Percentiles rank a stretch among this genome's conserved stretches.
phyloP scores from a whole-genome alignment of 2,888 invertebrate genomes.

The Dynastes tityus region DNA sequence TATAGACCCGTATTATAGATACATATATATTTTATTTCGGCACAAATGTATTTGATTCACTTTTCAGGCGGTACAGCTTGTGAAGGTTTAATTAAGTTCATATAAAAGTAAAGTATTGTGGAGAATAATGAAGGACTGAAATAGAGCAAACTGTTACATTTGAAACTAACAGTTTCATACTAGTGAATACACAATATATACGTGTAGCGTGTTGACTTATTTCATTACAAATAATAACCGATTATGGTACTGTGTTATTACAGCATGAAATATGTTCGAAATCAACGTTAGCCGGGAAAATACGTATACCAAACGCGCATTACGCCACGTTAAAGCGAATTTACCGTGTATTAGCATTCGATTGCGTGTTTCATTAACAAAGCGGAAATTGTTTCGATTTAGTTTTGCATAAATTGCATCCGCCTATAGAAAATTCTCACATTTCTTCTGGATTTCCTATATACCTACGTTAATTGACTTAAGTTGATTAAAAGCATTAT shows the following conservation, averaged over 20 bases:
- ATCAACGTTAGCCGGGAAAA: not conserved
- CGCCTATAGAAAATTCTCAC: conserved; percentile 23
- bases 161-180: too few species aligned
- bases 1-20: too few species aligned
- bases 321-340: not conserved
- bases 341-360: not conserved
- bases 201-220: too few species aligned
- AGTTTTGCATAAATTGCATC: conserved; percentile 46
- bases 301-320: not conserved
- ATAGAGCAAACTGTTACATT: too few species aligned
- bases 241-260: not conserved
- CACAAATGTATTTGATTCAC: too few species aligned
- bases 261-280: not conserved
- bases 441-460: conserved; percentile 23
- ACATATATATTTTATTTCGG: too few species aligned
- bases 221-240: not conserved
- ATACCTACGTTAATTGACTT: conserved; percentile 6
- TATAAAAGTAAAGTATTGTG: too few species aligned
- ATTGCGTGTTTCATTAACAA: conserved; percentile 36
- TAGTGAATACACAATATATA: too few species aligned
- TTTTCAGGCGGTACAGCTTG: too few species aligned
- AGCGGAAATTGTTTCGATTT: conserved; percentile 50
- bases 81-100: too few species aligned
- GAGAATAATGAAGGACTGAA: too few species aligned
- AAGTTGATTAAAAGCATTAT: conserved; percentile 18